phyloP scores from a whole-genome alignment of 2,113 vertebrate species.

The Thomomys bottae region DNA sequence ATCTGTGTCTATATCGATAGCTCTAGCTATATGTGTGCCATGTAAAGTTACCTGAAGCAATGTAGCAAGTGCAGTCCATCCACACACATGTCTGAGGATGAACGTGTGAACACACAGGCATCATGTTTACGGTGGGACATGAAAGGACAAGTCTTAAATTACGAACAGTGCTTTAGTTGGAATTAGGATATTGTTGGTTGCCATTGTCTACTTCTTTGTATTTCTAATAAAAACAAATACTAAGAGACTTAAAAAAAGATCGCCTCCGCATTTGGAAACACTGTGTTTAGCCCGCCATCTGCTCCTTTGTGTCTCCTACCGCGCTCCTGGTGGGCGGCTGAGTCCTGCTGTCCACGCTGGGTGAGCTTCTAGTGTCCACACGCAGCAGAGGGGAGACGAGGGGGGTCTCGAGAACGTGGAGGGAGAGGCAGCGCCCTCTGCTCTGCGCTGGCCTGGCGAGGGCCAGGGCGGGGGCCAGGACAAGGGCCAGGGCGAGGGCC shows the following conservation, averaged over 20 bases:
- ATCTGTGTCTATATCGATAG: no score
- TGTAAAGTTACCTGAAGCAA: no score
- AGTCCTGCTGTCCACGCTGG: no score
- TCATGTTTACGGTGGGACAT: not conserved
- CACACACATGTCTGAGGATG: not conserved
- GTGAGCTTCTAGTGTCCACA: not conserved
- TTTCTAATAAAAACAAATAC: not conserved
- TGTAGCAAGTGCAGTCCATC: not conserved
- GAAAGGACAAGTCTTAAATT: not conserved
- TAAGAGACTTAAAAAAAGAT: not conserved
- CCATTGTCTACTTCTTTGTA: not conserved
- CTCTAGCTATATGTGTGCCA: no score
- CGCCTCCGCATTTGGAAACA: not conserved
- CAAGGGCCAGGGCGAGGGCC: no score
- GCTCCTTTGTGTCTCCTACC: slow-evolving; percentile 10
- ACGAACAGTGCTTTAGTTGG: not conserved
- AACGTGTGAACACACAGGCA: not conserved
- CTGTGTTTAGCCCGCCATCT: not conserved
- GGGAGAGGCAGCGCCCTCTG: no score
- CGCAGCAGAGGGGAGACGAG: no score
- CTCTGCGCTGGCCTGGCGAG: no score
- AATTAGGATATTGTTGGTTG: no score
- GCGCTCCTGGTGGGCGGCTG: no score
- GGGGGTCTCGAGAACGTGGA: no score
- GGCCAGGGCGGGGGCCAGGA: no score